A percentile compares a stretch with the other conserved stretches of the same genome.
These are phyloP conservation scores for Neolamprologus kungweensis DNA, from an alignment of 2,113 vertebrate genomes.

Conservation along the genomic window DNA sequence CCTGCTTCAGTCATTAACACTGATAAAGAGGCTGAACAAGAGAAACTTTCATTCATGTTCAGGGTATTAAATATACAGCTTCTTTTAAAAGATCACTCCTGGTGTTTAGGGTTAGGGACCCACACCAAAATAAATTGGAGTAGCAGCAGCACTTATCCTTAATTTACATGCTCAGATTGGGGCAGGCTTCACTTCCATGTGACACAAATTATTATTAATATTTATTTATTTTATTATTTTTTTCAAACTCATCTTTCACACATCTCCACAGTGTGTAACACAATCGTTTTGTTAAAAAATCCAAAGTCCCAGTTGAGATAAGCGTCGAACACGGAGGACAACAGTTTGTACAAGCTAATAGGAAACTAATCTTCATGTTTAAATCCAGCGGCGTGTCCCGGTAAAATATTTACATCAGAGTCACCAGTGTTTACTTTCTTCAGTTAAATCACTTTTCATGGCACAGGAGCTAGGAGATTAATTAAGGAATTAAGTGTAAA, in stretches of 20 bases:
- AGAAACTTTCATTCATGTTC: not conserved
- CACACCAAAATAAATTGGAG: not conserved
- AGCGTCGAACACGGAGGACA: not conserved
- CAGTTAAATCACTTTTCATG: not conserved
- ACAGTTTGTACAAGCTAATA: not conserved
- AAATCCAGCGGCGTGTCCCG: not conserved
- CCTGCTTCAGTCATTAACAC: not conserved
- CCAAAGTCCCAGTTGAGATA: not conserved
- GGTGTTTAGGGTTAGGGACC: not conserved
- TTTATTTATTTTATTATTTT: not conserved
- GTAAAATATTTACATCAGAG: conserved; percentile 17
- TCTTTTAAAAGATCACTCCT: not conserved
- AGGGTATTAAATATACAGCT: not conserved
- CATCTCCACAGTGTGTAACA: not conserved
- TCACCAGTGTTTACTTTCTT: not conserved
- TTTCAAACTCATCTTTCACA: not conserved
- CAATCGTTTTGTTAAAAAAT: not conserved
- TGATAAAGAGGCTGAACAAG: not conserved
- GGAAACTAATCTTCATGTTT: not conserved
- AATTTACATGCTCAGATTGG: not conserved
- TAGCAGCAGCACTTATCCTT: not conserved
- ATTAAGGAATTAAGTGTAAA: not conserved
- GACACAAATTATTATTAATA: not conserved
- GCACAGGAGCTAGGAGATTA: not conserved
- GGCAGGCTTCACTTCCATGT: not conserved